Percentiles rank a stretch among this genome's conserved stretches.
Conservation (phyloP, 2,888 invertebrate species). For the Heliothis peltigera region DNA sequence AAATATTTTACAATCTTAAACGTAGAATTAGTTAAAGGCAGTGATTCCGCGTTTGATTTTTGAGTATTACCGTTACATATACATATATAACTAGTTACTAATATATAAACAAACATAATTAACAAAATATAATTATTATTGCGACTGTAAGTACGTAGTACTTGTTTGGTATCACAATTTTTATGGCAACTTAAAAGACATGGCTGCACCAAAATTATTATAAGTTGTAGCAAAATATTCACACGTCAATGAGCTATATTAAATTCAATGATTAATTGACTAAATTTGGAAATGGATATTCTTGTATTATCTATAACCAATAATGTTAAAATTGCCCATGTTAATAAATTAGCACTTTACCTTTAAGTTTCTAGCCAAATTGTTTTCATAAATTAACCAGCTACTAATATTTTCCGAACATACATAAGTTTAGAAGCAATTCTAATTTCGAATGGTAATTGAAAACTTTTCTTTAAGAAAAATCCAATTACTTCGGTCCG, state of each 20-base stretch:
- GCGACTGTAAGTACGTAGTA: constrained; percentile 63
- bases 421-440: neutral
- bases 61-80: constrained; percentile 82
- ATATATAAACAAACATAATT: constrained; percentile 62
- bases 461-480: constrained; percentile 28
- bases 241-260: constrained; percentile 1
- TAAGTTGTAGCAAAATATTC: neutral
- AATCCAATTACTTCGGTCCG: constrained; percentile 5
- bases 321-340: neutral
- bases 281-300: neutral
- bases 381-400: neutral
- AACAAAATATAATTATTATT: constrained; percentile 62
- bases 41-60: constrained; percentile 79
- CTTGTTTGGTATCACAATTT: constrained; percentile 86
- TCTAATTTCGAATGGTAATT: constrained; percentile 12
- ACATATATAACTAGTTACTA: constrained; percentile 61
- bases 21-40: constrained; percentile 85
- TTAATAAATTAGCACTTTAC: neutral
- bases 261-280: constrained; percentile 9
- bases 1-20: constrained; percentile 78
- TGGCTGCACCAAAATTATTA: constrained; percentile 49
- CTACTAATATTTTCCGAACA: neutral
- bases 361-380: neutral
- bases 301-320: neutral
- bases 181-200: constrained; percentile 78